phyloP scores from a whole-genome alignment of 2,113 vertebrate species.

The Notothenia rossii region DNA sequence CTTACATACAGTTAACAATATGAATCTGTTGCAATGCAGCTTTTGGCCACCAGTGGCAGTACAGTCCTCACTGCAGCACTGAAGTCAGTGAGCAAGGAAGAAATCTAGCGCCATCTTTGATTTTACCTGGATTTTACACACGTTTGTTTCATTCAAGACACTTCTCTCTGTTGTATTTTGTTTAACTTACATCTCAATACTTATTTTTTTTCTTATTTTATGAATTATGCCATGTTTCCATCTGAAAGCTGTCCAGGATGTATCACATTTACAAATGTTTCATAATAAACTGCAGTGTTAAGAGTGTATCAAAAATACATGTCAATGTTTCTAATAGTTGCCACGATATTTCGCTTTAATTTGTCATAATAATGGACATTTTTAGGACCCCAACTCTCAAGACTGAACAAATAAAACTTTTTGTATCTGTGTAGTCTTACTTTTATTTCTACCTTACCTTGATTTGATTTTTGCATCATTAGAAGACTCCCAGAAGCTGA shows the following conservation, averaged over 20 bases:
- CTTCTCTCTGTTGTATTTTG: too few species aligned
- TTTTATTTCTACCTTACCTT: conserved; percentile 55
- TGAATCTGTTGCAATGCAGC: background rate
- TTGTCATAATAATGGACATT: background rate
- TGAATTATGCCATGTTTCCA: too few species aligned
- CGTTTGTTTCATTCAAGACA: too few species aligned
- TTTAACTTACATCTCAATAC: too few species aligned
- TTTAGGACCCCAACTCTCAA: background rate
- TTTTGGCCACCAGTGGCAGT: background rate
- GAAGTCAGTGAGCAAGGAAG: background rate
- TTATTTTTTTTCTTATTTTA: too few species aligned
- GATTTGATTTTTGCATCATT: conserved; percentile 32
- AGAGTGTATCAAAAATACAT: background rate
- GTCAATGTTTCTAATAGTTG: background rate
- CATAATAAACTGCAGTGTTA: too few species aligned
- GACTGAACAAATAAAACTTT: background rate
- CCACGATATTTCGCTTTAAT: too few species aligned
- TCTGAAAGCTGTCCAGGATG: too few species aligned
- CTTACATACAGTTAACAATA: background rate
- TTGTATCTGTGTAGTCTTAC: background rate
- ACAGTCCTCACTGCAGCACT: background rate
- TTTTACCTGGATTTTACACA: background rate
- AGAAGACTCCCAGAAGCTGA: conserved; percentile 74
- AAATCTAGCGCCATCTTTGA: background rate
- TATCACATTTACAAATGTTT: too few species aligned